A percentile compares a stretch with the other conserved stretches of the same genome.
Evolutionary conservation across 2,113 vertebrate genomes (phyloP).

Genomic region (Alectura lathami): DNA sequence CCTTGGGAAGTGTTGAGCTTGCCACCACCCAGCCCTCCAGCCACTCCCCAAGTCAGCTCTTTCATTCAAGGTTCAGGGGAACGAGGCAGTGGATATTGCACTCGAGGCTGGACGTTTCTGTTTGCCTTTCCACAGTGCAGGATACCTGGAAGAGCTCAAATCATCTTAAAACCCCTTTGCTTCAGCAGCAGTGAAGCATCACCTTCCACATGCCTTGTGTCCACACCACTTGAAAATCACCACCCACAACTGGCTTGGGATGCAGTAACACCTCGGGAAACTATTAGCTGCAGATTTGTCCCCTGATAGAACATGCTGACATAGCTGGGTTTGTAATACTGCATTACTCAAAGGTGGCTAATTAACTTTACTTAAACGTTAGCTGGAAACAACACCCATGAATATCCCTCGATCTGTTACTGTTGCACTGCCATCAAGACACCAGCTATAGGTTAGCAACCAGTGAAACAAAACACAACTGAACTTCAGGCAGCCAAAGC

Average conservation of each 20-base stretch:
- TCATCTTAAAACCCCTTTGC: background rate
- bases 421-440: background rate
- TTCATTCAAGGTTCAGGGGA: background rate
- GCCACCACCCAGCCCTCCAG: background rate
- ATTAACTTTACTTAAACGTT: background rate
- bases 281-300: background rate
- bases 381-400: background rate
- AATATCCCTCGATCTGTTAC: background rate
- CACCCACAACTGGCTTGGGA: background rate
- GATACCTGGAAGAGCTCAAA: background rate
- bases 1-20: rapidly evolving
- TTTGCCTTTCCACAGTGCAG: background rate
- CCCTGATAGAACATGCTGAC: background rate
- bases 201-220: rapidly evolving
- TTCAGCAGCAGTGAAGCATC: background rate
- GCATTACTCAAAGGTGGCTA: background rate
- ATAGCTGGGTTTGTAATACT: background rate
- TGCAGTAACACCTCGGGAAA: background rate
- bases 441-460: background rate
- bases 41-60: background rate
- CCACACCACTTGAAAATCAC: background rate
- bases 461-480: background rate
- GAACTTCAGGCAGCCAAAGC: background rate
- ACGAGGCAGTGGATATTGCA: background rate
- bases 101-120: background rate